Evolutionary conservation across 2,113 vertebrate genomes (phyloP), one percentile per base, ranked within the genome.

Genomic region (Vidua chalybeata): DNA sequence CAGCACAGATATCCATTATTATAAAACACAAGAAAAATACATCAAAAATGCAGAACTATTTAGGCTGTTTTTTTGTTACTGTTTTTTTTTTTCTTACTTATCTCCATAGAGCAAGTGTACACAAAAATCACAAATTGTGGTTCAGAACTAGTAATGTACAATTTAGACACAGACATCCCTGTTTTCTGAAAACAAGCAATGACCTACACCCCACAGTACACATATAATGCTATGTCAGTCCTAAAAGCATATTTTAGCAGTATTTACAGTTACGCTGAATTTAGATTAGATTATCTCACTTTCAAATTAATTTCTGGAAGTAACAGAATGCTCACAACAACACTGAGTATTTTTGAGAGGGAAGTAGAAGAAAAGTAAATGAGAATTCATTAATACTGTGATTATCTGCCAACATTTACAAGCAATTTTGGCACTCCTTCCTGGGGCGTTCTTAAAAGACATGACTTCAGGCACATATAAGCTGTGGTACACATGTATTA

Each of bases 121-220:
- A 79, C 27, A 94, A 76, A 81, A 95, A 90, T 49, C 69, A 91
- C 68, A 94, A 93, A 94, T 58, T 81, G 89, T 10, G 59, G 35
- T 87, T 96, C 95, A 82, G 84, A 91, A 90, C 56, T 78, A 82
- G 64, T 66, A 51, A 85, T 31, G 52, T 55, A 63, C 75, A 96
- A 96, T 68, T 93, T 85, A 87, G 45, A 90, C 74, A 91, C 61
- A 90, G 88, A 87, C 96, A 96, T 87, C 64, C 78, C 95, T 95
- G 93, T 95, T 93, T 68, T 94, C 79, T 83, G 90, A 97, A 96
- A 97, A 94, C 93, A 97, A 75, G 62, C 61, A 71, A 21, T 71
- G 90, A 95, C 91, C 95, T 87, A 35, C 23, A 83, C 31, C 66
- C 76, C 62, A 41, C 62, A 31, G 66, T 46, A 89, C 27, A 84